phyloP scores from a whole-genome alignment of 2,113 vertebrate species.

The Otocyon megalotis region DNA sequence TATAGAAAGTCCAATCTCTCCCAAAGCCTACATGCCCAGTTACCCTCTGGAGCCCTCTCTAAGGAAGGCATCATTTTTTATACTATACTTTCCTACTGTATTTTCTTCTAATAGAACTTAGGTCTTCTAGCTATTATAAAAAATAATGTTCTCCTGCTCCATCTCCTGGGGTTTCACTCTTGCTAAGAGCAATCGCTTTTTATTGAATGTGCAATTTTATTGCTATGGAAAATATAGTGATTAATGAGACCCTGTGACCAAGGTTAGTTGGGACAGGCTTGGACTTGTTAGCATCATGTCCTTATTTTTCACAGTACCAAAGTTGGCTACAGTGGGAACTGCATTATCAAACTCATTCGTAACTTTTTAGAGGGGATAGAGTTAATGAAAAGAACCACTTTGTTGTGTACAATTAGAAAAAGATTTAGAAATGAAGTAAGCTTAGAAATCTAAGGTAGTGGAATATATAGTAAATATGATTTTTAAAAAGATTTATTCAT shows the following conservation, averaged over 20 bases:
- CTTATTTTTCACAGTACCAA: slow-evolving; percentile 46
- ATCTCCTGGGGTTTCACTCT: slow-evolving; percentile 76
- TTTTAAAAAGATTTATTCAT: not conserved
- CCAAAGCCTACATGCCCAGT: not conserved
- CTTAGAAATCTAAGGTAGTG: not conserved
- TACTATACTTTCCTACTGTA: slow-evolving; percentile 46
- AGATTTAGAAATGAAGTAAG: not conserved
- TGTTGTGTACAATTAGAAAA: not conserved
- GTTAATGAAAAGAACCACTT: slow-evolving; percentile 9
- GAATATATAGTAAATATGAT: not conserved
- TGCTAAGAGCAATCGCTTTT: slow-evolving; percentile 80
- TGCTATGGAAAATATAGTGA: slow-evolving; percentile 82
- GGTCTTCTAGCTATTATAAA: slow-evolving; percentile 70
- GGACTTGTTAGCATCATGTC: slow-evolving; percentile 58
- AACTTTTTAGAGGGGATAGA: not conserved
- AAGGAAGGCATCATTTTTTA: slow-evolving; percentile 62
- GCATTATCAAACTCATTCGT: not conserved
- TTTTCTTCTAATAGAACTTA: slow-evolving; percentile 66
- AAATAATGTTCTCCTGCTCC: slow-evolving; percentile 71
- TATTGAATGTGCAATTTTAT: slow-evolving; percentile 78
- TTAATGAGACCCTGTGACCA: slow-evolving; percentile 80
- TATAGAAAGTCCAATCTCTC: not conserved
- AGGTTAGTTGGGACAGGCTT: slow-evolving; percentile 78
- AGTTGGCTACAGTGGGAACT: not conserved
- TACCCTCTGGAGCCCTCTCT: not conserved